Evolutionary conservation across 2,113 vertebrate species (phyloP).

Genomic region (Ciconia maguari): DNA sequence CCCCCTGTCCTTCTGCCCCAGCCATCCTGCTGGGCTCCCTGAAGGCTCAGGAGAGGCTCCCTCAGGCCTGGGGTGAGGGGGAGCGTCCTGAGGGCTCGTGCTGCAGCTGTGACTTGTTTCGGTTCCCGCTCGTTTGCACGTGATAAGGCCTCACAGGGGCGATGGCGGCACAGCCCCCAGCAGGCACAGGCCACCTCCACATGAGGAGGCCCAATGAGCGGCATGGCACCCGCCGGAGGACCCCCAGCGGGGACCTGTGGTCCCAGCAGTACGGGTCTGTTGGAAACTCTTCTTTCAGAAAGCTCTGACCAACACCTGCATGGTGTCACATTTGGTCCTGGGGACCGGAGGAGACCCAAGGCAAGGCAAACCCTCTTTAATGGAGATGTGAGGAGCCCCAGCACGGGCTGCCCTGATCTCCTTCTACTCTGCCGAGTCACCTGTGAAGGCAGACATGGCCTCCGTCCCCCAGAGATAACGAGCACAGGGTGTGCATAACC

Average conservation of each 20-base stretch:
- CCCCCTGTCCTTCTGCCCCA: neutral
- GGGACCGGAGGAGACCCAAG: neutral
- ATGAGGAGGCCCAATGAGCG: neutral
- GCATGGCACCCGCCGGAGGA: neutral
- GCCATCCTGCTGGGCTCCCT: neutral
- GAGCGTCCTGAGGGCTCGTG: neutral
- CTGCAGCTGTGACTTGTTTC: rapidly evolving
- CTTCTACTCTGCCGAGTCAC: neutral
- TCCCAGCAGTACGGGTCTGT: neutral
- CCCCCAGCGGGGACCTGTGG: neutral
- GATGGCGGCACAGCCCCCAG: rapidly evolving
- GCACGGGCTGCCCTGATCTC: neutral
- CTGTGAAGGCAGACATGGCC: neutral
- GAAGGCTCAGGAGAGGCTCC: neutral
- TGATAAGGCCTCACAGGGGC: neutral
- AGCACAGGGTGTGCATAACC: neutral
- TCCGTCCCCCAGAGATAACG: neutral
- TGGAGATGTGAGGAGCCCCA: neutral
- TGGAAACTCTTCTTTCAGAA: neutral
- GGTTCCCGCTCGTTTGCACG: neutral
- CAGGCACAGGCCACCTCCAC: neutral
- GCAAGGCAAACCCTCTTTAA: neutral
- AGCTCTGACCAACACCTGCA: neutral
- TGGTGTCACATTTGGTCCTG: neutral
- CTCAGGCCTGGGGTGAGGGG: neutral